A percentile compares a stretch with the other conserved stretches of the same genome.
Conservation (phyloP, 1,140 invertebrate genomes). For the Diabrotica virgifera region DNA sequence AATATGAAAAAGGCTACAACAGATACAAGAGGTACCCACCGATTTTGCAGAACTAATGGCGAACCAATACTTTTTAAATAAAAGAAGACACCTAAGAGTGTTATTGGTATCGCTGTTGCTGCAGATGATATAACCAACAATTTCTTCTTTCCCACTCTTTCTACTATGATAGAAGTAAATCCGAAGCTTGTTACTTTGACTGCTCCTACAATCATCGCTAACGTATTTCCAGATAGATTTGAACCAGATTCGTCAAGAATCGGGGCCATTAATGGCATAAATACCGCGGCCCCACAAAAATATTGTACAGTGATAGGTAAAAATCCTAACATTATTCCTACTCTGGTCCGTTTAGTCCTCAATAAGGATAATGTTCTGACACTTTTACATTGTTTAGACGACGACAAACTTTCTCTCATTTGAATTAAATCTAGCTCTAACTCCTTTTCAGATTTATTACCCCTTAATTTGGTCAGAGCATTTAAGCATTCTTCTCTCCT, state of each 20-base stretch:
- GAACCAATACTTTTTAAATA: slow-evolving; percentile 51
- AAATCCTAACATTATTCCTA: slow-evolving; percentile 66
- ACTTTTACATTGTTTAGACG: slow-evolving; percentile 52
- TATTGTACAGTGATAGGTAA: slow-evolving; percentile 72
- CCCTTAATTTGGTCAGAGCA: not conserved
- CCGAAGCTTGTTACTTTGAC: slow-evolving; percentile 68
- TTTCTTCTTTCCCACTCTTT: slow-evolving; percentile 68
- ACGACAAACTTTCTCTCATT: slow-evolving; percentile 52
- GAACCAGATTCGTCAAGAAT: slow-evolving; percentile 1
- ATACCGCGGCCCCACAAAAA: slow-evolving; percentile 64
- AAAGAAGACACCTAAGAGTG: slow-evolving; percentile 62
- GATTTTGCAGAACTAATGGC: slow-evolving; percentile 50
- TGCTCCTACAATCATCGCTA: slow-evolving; percentile 78
- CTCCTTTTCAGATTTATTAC: slow-evolving; percentile 39
- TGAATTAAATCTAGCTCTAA: slow-evolving; percentile 61
- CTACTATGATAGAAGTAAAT: slow-evolving; percentile 62
- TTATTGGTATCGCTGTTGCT: slow-evolving; percentile 54
- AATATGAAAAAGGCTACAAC: slow-evolving; percentile 36
- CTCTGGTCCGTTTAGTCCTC: slow-evolving; percentile 55
- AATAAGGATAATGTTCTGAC: slow-evolving; percentile 57
- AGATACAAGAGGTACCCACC: slow-evolving; percentile 39
- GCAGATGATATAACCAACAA: slow-evolving; percentile 68
- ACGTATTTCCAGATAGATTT: slow-evolving; percentile 56
- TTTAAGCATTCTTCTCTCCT: too few relatives aligned
- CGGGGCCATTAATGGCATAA: slow-evolving; percentile 4